Percentiles rank a stretch among this genome's conserved stretches.
Conservation (phyloP, 1,140 invertebrate species). For the Aphaenogaster rudis region DNA sequence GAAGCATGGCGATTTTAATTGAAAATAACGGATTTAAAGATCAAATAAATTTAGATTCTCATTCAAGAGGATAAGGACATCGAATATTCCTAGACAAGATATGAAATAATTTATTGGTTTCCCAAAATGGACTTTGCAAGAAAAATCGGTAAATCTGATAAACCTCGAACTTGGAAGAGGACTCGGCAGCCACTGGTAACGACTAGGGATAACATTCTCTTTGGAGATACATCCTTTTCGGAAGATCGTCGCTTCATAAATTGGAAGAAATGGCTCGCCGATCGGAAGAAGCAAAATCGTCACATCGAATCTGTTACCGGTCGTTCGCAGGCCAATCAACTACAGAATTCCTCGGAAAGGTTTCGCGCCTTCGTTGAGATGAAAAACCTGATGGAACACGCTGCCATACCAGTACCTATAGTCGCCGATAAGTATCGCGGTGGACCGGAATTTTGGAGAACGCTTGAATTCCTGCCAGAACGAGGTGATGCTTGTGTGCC, state of each 20-base stretch:
- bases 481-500: slow-evolving; percentile 48
- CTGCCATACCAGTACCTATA: slow-evolving; percentile 78
- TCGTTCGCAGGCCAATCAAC: slow-evolving; percentile 80
- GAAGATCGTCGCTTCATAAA: slow-evolving; percentile 78
- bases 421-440: slow-evolving; percentile 75
- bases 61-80: not conserved
- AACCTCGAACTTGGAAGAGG: slow-evolving; percentile 23
- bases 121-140: slow-evolving; percentile 73
- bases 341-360: slow-evolving; percentile 80
- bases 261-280: slow-evolving; percentile 78
- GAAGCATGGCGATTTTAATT: not conserved
- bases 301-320: slow-evolving; percentile 50
- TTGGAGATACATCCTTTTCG: not conserved
- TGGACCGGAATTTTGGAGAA: slow-evolving; percentile 79
- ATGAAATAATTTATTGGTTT: not conserved
- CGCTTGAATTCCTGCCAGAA: slow-evolving; percentile 53
- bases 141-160: slow-evolving; percentile 70
- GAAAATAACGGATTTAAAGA: not conserved
- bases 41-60: not conserved
- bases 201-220: not conserved
- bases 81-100: not conserved
- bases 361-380: slow-evolving; percentile 76
- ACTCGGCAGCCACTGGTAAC: not conserved
- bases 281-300: slow-evolving; percentile 62
- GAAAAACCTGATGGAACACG: slow-evolving; percentile 77